phyloP scores from a whole-genome alignment of 2,888 invertebrate genomes.

The Plagodis dolabraria region DNA sequence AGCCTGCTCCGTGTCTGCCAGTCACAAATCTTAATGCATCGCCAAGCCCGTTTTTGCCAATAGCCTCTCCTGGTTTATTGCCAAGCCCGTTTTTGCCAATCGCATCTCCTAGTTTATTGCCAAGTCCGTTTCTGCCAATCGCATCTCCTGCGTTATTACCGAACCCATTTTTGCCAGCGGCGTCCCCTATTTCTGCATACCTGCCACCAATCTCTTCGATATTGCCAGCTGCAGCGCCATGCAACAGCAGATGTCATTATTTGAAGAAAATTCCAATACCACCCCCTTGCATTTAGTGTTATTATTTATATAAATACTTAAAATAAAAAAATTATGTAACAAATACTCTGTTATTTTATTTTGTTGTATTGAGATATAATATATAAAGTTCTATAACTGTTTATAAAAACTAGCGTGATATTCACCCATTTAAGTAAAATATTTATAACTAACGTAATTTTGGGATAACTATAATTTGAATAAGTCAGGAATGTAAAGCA shows the following conservation, averaged over 20 bases:
- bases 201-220: slow-evolving; percentile 44
- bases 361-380: no score
- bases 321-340: background rate
- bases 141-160: slow-evolving; percentile 3
- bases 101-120: background rate
- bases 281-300: slow-evolving; percentile 58
- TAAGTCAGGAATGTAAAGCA: no score
- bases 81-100: background rate
- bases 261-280: slow-evolving; percentile 67
- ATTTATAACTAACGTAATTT: no score
- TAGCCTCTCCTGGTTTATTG: background rate
- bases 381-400: no score
- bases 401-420: no score
- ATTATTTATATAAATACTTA: background rate
- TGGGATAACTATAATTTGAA: no score
- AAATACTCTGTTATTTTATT: no score
- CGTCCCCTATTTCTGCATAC: slow-evolving; percentile 56
- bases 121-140: slow-evolving; percentile 10
- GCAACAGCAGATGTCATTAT: slow-evolving; percentile 51
- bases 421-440: no score
- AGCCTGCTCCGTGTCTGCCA: slow-evolving; percentile 1
- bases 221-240: slow-evolving; percentile 47
- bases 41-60: background rate
- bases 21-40: no score
- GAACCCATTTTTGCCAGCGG: slow-evolving; percentile 55